Percentiles rank a stretch among this genome's conserved stretches.
Evolutionary conservation across 2,888 invertebrate genomes (phyloP).

Genomic region (Neoaliturus tenellus): DNA sequence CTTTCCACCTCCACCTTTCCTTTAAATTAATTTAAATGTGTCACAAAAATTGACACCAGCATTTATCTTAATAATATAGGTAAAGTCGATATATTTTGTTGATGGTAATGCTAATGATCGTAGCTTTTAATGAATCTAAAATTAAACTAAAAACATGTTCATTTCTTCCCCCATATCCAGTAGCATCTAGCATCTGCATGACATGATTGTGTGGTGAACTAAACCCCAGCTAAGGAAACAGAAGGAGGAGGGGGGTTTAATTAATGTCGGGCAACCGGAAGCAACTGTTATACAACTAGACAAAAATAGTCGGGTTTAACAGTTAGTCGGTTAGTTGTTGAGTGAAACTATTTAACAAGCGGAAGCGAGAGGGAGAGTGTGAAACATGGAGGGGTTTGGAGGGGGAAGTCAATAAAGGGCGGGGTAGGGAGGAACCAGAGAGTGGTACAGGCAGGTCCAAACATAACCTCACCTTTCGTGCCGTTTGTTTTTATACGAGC

Average conservation of each 20-base stretch:
- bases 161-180: too few relatives aligned
- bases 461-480: conserved; percentile 52
- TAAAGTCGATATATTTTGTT: too few relatives aligned
- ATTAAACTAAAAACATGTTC: too few relatives aligned
- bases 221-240: too few relatives aligned
- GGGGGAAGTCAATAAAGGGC: conserved; percentile 18
- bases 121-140: too few relatives aligned
- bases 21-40: too few relatives aligned
- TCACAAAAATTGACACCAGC: too few relatives aligned
- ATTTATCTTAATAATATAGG: too few relatives aligned
- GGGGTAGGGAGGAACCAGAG: not conserved
- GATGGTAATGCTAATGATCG: too few relatives aligned
- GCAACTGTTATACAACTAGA: not conserved
- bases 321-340: conserved; percentile 16
- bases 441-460: conserved; percentile 48
- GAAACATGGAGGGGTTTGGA: not conserved
- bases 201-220: too few relatives aligned
- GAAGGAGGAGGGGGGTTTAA: not conserved
- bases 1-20: too few relatives aligned
- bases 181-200: too few relatives aligned
- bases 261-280: not conserved
- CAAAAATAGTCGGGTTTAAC: conserved; percentile 9
- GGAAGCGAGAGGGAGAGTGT: conserved; percentile 37
- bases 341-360: conserved; percentile 35
- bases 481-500: conserved; percentile 48